Evolutionary conservation across 1,140 invertebrate genomes (phyloP), one percentile per base, ranked within the genome.

Genomic region (Acromyrmex heyeri): DNA sequence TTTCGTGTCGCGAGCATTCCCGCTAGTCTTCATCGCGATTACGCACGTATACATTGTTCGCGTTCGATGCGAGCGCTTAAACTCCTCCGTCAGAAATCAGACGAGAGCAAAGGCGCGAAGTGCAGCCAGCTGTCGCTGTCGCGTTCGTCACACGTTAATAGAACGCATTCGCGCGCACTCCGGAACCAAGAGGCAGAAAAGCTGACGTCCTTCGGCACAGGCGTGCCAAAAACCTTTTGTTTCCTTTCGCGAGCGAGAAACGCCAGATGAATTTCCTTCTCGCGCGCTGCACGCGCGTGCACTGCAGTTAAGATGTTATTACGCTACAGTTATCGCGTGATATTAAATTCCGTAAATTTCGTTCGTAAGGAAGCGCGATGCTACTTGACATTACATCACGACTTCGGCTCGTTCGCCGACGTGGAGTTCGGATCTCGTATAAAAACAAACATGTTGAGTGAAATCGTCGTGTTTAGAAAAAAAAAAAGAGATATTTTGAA

Each of bases 291-390:
- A 24, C 64, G 55, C n/a, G 27, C 30, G 27, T 14, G 44, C 21
- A 38, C 53, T 59, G 79, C 73, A 77, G 82, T 85, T 78, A 73
- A 83, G 69, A 73, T 24, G 69, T 83, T 83, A 83, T 83, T 83
- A 73, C 79, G 79, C 69, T 83, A 83, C 79, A 73, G 79, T 75
- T 83, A 83, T 73, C 79, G 79, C 69, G 79, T 83, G 79, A 83
- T 83, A 83, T 83, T 83, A 83, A 82, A 83, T 83, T 83, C 55
- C 79, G 79, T 83, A 83, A 83, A 83, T 83, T 83, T 83, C 69
- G 79, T 83, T 83, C 38, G 44, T 53, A 59, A 8, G 67, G 24
- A 83, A 53, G 50, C 24, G 79, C 18, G 77, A 79, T 79, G 44
- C 62, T 30, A 61, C 78, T 82, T 61, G 34, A 44, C 65, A 55